A percentile compares a stretch with the other conserved stretches of the same genome.
Evolutionary conservation across 2,888 invertebrate genomes (phyloP).

Genomic region (Hedychridium roseum): DNA sequence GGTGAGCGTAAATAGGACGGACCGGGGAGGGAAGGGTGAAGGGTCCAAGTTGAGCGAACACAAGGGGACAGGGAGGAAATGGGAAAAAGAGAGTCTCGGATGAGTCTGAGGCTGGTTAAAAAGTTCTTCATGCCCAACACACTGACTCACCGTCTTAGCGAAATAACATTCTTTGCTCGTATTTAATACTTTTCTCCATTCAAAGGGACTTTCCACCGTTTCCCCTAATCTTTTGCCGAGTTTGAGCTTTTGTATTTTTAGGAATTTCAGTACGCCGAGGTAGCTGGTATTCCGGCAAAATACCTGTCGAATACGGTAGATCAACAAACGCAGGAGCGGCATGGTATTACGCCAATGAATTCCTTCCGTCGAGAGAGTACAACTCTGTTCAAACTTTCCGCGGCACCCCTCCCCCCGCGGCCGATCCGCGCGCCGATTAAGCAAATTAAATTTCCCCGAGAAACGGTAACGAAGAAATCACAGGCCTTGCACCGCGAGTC

Average conservation of each 20-base stretch:
- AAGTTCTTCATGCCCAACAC: no score
- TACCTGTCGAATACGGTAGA: conserved; percentile 19
- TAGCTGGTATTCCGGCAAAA: conserved; percentile 7
- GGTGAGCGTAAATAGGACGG: no score
- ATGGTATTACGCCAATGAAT: conserved; percentile 52
- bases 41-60: background rate
- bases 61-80: background rate
- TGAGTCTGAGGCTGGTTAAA: conserved; percentile 2
- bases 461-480: conserved; percentile 54
- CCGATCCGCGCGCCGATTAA: conserved; percentile 47
- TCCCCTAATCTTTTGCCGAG: no score
- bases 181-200: no score
- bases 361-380: conserved; percentile 41
- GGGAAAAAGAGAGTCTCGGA: background rate
- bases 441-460: conserved; percentile 57
- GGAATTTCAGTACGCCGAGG: no score
- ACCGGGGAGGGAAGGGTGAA: background rate
- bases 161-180: no score
- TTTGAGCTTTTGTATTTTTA: no score
- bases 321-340: conserved; percentile 26
- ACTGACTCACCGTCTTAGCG: no score
- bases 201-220: no score
- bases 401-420: conserved; percentile 15
- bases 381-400: conserved; percentile 50
- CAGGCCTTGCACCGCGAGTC: no score